Evolutionary conservation across 2,888 invertebrate genomes (phyloP), one percentile per base, ranked within the genome.

Genomic region (Rhaphigaster nebulosa): DNA sequence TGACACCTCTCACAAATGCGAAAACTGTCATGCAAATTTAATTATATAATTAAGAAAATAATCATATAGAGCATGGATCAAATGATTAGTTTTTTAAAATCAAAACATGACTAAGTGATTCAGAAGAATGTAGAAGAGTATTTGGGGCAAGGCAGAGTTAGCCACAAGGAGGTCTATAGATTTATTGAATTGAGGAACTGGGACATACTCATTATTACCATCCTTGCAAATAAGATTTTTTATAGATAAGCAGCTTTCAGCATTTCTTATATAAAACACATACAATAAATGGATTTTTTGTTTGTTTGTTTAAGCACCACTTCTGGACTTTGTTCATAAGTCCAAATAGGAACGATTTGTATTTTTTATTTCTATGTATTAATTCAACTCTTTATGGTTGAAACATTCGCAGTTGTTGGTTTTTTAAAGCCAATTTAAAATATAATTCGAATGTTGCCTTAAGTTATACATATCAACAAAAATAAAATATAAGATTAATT

Each of bases 111-210:
- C 2, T 29, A 65, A 65, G 29, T n/a, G 29, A 12, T 29, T 65
- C 1, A 65, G 29, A 29, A 65, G 60, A 29, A 65, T n/a, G 60
- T 65, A 29, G 23, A 65, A 12, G n/a, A 13, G n/a, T 65, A 65
- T 65, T 70, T 70, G 34, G 34, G 13, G 70, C 70, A 70, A 70
- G 70, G 70, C 34, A 70, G 70, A 34, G 70, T 70, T 70, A 70
- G 70, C 70, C 70, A 70, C 70, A 34, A 70, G 70, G 29, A 18
- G 70, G 70, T 29, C 18, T 70, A 70, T 70, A 70, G 70, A 70
- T 70, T 70, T 70, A 70, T 70, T 70, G 70, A 70, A 70, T 70
- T 23, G 70, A 70, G 70, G 18, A 70, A 70, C 70, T 70, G 34
- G 70, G 70, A 70, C 70, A 70, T 70, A 70, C 34, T 34, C 34